Evolutionary conservation across 2,797 vertebrate genomes (phyloP).

Genomic region (Babyrousa celebensis): DNA sequence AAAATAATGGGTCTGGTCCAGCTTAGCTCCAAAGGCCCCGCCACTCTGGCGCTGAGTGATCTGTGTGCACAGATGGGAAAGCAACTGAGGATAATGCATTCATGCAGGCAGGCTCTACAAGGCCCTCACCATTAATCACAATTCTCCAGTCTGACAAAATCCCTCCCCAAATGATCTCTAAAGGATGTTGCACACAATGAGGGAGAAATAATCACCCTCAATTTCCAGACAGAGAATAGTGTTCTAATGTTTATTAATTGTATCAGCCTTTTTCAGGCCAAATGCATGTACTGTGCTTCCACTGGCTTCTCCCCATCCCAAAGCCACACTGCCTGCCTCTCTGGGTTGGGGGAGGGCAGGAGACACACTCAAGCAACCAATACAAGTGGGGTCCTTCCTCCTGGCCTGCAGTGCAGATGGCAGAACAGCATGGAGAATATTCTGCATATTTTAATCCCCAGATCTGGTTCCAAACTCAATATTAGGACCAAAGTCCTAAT

Average conservation of each 20-base stretch:
- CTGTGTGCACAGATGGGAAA: slow-evolving; percentile 41
- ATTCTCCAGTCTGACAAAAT: slow-evolving; percentile 71
- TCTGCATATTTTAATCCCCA: slow-evolving; percentile 26
- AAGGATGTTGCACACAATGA: slow-evolving; percentile 71
- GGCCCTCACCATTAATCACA: slow-evolving; percentile 64
- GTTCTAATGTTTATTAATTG: slow-evolving; percentile 46
- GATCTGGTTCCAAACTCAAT: slow-evolving; percentile 51
- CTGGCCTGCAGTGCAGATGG: neutral
- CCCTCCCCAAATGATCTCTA: slow-evolving; percentile 55
- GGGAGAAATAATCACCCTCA: slow-evolving; percentile 71
- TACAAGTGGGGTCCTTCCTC: neutral
- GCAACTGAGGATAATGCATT: slow-evolving; percentile 56
- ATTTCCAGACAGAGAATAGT: slow-evolving; percentile 40
- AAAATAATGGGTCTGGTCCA: slow-evolving; percentile 49
- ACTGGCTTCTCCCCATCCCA: neutral
- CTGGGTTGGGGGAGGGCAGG: neutral
- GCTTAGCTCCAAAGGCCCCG: neutral
- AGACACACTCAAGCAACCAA: neutral
- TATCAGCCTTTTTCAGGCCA: slow-evolving; percentile 44
- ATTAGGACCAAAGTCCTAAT: slow-evolving; percentile 48
- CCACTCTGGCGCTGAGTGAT: neutral
- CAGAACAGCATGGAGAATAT: neutral
- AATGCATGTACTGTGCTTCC: neutral
- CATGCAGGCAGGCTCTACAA: neutral
- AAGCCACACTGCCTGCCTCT: neutral